Evolutionary conservation across 2,888 invertebrate genomes (phyloP), one percentile per base, ranked within the genome.

Genomic region (Aspidiotus rigidus): DNA sequence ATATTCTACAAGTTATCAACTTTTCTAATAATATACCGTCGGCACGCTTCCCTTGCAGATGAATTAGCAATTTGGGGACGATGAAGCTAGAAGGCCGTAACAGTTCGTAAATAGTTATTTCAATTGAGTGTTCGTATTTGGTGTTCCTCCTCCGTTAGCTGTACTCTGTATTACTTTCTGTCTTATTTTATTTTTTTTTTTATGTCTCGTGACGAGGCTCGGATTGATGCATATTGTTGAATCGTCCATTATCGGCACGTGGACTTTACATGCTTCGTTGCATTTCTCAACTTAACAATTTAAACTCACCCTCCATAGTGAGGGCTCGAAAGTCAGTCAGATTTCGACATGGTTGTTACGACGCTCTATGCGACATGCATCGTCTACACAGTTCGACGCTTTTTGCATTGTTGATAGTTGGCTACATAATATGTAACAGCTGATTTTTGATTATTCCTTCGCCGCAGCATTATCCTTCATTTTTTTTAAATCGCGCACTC

Each of bases 241-340:
- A 41, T 54, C 62, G 57, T 72, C 72, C 72, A 72, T 72, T 72
- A 72, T 72, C 72, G 72, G 71, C 72, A 72, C 72, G 72, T 72
- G 72, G 72, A 71, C 72, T 72, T 69, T 69, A 69, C 69, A 69
- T 62, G 69, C 69, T 69, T 62, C 69, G 69, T 63, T 69, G 69
- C 62, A 69, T 69, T 69, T 63, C 62, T 69, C 67, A 67, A 53
- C 67, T 60, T 60, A 67, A 67, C 67, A 67, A 67, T 67, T 59
- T 67, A 67, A 67, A 67, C 57, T 44, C 57, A 67, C 67, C 60
- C 59, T 60, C 44, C 49, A 39, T 15, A n/a, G 28, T 28, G 13
- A 28, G 59, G 59, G 59, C 39, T 59, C 13, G 39, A 59, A 28
- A 59, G 59, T 59, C 59, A n/a, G 11, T 15, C 56, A 39, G 59